A percentile compares a stretch with the other conserved stretches of the same genome.
These are phyloP conservation scores for Syrista parreyssii DNA, from an alignment of 2,888 invertebrate genomes.

Conservation along the genomic window DNA sequence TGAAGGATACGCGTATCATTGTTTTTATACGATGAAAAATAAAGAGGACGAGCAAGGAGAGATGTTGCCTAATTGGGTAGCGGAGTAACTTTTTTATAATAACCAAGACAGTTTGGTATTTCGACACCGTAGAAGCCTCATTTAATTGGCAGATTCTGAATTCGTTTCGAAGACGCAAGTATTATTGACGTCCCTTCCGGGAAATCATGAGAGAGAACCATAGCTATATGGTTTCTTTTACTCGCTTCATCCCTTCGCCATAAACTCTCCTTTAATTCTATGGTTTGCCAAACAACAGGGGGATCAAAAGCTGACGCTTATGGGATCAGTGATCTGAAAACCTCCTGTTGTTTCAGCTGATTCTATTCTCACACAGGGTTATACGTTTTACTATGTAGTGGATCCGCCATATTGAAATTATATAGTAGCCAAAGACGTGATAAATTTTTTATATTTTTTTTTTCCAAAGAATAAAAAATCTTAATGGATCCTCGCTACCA, in stretches of 20 bases:
- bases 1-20: too few relatives aligned
- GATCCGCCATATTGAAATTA: too few relatives aligned
- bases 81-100: constrained; percentile 21
- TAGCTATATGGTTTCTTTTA: neutral
- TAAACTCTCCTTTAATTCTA: constrained; percentile 31
- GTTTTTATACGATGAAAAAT: too few relatives aligned
- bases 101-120: constrained; percentile 14
- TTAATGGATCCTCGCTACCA: too few relatives aligned
- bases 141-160: constrained; percentile 26
- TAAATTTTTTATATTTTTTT: too few relatives aligned
- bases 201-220: too few relatives aligned
- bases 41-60: neutral
- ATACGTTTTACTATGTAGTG: too few relatives aligned
- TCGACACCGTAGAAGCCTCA: constrained; percentile 23
- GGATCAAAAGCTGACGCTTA: constrained; percentile 63
- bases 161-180: neutral
- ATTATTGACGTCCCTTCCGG: too few relatives aligned
- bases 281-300: constrained; percentile 58
- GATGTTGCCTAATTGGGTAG: constrained; percentile 24
- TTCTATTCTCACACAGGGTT: constrained; percentile 54
- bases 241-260: neutral
- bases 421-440: too few relatives aligned
- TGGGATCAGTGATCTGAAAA: constrained; percentile 65
- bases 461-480: too few relatives aligned
- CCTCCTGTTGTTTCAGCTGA: constrained; percentile 66